Percentiles rank a stretch among this genome's conserved stretches.
Conservation (phyloP, 2,797 vertebrate species). For the Sebastes cheni region DNA sequence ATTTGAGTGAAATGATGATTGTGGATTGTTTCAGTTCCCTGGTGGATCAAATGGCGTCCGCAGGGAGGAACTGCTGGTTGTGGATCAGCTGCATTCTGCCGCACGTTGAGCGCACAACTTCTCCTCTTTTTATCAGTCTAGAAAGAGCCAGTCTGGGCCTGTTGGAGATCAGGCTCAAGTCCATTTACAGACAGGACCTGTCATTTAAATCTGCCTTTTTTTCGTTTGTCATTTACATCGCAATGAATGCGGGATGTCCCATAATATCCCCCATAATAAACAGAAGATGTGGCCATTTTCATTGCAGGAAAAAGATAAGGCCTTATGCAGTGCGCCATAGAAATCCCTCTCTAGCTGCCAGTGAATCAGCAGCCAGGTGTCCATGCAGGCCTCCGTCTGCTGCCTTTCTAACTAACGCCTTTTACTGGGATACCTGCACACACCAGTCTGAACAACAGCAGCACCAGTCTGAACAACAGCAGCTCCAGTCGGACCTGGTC, state of each 20-base stretch:
- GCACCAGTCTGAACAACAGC: not conserved
- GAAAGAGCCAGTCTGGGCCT: slow-evolving; percentile 18
- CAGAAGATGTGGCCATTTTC: not conserved
- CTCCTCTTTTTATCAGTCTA: not conserved
- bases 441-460: not conserved
- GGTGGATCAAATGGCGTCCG: slow-evolving; percentile 50
- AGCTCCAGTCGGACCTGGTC: not conserved
- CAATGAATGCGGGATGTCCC: slow-evolving; percentile 1
- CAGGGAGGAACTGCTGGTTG: not conserved
- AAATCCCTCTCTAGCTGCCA: not conserved
- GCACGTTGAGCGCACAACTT: not conserved
- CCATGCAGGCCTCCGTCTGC: slow-evolving; percentile 4
- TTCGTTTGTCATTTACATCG: slow-evolving; percentile 8
- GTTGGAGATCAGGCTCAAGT: not conserved
- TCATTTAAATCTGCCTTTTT: not conserved
- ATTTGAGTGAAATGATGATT: not conserved
- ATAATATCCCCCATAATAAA: not conserved
- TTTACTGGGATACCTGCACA: not conserved
- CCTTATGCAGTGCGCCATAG: slow-evolving; percentile 15
- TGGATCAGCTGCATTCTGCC: slow-evolving; percentile 3
- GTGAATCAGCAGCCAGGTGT: not conserved
- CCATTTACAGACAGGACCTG: not conserved
- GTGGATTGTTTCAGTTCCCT: slow-evolving; percentile 22
- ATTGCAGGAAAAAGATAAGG: slow-evolving; percentile 10
- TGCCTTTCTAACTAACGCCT: no score